phyloP scores from a whole-genome alignment of 35 echinoderm and acorn worm genomes.

The Nesometra sesokonis region DNA sequence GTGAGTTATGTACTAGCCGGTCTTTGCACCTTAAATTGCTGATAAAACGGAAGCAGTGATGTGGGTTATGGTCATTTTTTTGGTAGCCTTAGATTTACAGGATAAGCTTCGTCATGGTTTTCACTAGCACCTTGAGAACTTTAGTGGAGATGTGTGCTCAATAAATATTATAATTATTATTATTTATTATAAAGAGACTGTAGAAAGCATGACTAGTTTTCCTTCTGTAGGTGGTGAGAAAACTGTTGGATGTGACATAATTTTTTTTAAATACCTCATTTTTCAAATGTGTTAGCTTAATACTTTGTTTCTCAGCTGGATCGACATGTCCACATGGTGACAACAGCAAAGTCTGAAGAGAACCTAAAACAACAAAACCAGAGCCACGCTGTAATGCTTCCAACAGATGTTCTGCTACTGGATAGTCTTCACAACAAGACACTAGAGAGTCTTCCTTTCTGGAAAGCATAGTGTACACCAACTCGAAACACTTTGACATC shows the following conservation, averaged over 20 bases:
- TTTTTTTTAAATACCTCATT: conserved; percentile 41
- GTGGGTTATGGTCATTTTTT: no score
- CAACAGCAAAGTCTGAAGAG: conserved; percentile 47
- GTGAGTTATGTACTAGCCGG: no score
- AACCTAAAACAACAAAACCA: conserved; percentile 58
- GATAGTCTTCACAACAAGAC: not conserved
- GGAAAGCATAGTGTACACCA: not conserved
- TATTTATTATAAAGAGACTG: no score
- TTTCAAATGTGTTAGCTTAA: conserved; percentile 51
- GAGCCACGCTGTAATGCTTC: not conserved
- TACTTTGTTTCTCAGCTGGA: conserved; percentile 64
- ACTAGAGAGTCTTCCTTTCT: not conserved
- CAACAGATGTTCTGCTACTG: not conserved
- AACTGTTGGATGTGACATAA: not conserved
- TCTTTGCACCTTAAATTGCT: no score
- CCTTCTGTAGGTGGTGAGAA: no score
- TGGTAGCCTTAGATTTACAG: no score
- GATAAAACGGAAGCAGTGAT: no score
- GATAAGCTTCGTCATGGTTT: no score
- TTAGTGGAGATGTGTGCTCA: no score
- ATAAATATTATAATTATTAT: no score
- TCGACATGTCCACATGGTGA: conserved; percentile 80
- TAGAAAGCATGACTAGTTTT: no score
- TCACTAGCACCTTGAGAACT: no score
- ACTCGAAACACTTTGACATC: not conserved